Conservation (phyloP, 2,113 vertebrate genomes). For the Casuarius casuarius region DNA sequence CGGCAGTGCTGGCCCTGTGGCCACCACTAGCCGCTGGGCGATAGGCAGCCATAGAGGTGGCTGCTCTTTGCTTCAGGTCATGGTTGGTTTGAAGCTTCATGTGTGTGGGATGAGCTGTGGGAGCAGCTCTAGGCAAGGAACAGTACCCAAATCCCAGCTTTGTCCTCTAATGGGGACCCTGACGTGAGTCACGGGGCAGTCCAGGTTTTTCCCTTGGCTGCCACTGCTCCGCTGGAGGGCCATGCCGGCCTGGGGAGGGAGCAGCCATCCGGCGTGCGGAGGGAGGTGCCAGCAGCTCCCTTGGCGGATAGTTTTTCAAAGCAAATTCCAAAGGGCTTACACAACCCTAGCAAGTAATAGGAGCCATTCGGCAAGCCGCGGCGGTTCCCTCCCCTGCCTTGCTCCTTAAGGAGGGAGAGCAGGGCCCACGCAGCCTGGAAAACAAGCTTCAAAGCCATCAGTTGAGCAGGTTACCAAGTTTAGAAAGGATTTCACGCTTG, state of each 20-base stretch:
- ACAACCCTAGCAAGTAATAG: conserved; percentile 33
- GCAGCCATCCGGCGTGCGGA: not conserved
- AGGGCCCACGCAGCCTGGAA: conserved; percentile 6
- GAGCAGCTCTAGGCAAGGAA: not conserved
- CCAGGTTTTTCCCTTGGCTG: not conserved
- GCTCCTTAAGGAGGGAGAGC: conserved; percentile 48
- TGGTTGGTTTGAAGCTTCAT: not conserved
- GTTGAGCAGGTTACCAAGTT: conserved; percentile 11
- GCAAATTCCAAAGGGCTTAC: conserved; percentile 68
- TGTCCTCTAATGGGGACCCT: not conserved
- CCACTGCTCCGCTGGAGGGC: not conserved
- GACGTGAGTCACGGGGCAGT: not conserved
- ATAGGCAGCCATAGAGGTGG: not conserved
- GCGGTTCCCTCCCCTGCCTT: not conserved
- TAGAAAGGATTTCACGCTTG: conserved; percentile 49
- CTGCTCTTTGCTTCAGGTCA: not conserved
- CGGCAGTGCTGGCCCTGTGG: too few species aligned
- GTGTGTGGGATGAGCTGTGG: not conserved
- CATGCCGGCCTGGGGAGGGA: not conserved
- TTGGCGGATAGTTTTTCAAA: conserved; percentile 61
- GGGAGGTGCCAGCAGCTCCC: conserved; percentile 9
- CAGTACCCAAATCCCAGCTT: not conserved
- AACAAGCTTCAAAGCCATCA: conserved; percentile 37
- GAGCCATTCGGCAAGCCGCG: not conserved
- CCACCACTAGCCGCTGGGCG: rapidly evolving